Percentiles rank a stretch among this genome's conserved stretches.
phyloP scores from a whole-genome alignment of 35 echinoderm and acorn worm species.

The Apostichopus californicus region DNA sequence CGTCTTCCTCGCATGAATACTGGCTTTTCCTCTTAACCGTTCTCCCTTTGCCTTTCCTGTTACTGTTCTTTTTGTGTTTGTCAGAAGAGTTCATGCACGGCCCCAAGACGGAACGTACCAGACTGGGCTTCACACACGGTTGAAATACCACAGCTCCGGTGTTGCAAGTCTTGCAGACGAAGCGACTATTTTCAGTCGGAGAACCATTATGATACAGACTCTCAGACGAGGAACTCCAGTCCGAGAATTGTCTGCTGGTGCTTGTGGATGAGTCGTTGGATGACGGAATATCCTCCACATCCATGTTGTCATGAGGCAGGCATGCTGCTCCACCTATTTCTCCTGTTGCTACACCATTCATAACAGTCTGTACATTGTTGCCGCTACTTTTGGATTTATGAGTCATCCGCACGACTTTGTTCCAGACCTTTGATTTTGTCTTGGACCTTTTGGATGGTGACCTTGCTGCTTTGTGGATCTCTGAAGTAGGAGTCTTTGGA shows the following conservation, averaged over 20 bases:
- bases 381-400: slow-evolving; percentile 66
- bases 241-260: slow-evolving; percentile 73
- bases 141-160: slow-evolving; percentile 84
- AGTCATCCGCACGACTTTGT: slow-evolving; percentile 80
- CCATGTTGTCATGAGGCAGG: slow-evolving; percentile 76
- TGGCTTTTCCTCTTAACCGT: slow-evolving; percentile 45
- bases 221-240: slow-evolving; percentile 94
- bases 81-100: slow-evolving; percentile 31
- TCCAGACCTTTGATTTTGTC: slow-evolving; percentile 83
- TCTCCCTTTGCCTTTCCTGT: slow-evolving; percentile 30
- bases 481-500: not conserved
- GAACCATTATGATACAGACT: slow-evolving; percentile 40
- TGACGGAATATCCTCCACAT: slow-evolving; percentile 79
- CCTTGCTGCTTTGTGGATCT: slow-evolving; percentile 29
- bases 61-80: slow-evolving; percentile 39
- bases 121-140: slow-evolving; percentile 89
- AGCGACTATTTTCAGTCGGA: slow-evolving; percentile 11
- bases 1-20: slow-evolving; percentile 46
- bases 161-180: slow-evolving; percentile 43
- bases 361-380: not conserved
- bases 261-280: slow-evolving; percentile 79
- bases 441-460: slow-evolving; percentile 75
- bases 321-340: slow-evolving; percentile 49
- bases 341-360: slow-evolving; percentile 22
- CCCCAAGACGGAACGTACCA: slow-evolving; percentile 83